Conservation (phyloP, 1,140 invertebrate species). For the Conopomorpha cramerella region DNA sequence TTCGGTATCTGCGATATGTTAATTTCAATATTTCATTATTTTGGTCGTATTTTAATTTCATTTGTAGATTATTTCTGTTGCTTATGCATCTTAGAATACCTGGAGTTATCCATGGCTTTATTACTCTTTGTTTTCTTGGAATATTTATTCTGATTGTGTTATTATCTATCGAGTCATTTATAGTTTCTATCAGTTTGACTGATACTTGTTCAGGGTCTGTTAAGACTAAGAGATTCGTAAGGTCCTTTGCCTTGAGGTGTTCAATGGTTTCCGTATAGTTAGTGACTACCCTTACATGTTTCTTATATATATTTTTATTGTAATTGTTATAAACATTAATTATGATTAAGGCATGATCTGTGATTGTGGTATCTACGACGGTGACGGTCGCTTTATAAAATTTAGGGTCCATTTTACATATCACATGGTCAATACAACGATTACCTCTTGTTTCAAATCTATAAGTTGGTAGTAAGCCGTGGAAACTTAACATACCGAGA, state of each 20-base stretch:
- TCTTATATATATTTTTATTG: no score
- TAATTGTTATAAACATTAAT: no score
- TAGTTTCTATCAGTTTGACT: neutral
- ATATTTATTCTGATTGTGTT: neutral
- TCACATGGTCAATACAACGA: conserved; percentile 8
- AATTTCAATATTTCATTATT: neutral
- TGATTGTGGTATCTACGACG: neutral
- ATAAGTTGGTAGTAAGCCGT: neutral
- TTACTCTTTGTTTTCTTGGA: neutral
- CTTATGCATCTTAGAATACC: neutral
- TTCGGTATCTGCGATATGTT: neutral
- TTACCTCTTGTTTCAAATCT: conserved; percentile 6
- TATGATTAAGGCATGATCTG: no score
- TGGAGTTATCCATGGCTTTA: neutral
- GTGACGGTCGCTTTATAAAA: neutral
- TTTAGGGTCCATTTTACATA: neutral
- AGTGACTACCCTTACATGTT: no score
- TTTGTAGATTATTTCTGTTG: neutral
- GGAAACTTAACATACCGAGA: neutral
- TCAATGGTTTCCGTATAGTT: neutral
- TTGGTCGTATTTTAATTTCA: neutral
- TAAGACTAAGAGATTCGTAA: neutral
- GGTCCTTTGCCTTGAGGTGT: neutral
- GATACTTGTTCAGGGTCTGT: neutral
- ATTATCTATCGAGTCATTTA: neutral